A percentile compares a stretch with the other conserved stretches of the same genome.
Evolutionary conservation across 1,140 invertebrate species (phyloP).

Genomic region (Drosophila persimilis): DNA sequence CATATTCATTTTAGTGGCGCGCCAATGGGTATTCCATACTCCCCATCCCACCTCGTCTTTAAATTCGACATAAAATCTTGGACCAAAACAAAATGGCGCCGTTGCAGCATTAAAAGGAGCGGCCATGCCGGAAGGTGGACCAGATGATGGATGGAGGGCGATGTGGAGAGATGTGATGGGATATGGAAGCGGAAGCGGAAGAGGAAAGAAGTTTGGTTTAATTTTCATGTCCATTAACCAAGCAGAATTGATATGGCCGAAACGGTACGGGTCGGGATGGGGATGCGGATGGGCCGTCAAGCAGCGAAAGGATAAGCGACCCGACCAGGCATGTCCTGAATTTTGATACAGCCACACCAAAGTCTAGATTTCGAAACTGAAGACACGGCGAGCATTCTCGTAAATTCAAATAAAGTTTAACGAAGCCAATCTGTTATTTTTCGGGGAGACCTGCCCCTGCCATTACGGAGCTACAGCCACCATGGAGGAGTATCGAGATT

Average conservation of each 20-base stretch:
- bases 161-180: neutral
- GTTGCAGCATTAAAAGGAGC: slow-evolving; percentile 28
- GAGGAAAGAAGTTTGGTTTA: slow-evolving; percentile 45
- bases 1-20: slow-evolving; percentile 63
- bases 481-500: slow-evolving; percentile 12
- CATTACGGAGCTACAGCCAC: too few species aligned
- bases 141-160: slow-evolving; percentile 4
- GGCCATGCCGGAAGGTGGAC: slow-evolving; percentile 7
- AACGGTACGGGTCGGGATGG: too few species aligned
- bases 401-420: slow-evolving; percentile 80
- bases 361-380: slow-evolving; percentile 62
- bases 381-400: slow-evolving; percentile 51
- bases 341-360: slow-evolving; percentile 44
- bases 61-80: slow-evolving; percentile 37
- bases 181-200: neutral
- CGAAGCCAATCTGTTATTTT: slow-evolving; percentile 69
- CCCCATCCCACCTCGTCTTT: slow-evolving; percentile 1
- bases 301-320: slow-evolving; percentile 68
- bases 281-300: slow-evolving; percentile 20
- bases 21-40: slow-evolving; percentile 9
- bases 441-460: neutral
- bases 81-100: slow-evolving; percentile 59
- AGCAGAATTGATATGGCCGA: slow-evolving; percentile 64
- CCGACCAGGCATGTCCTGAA: slow-evolving; percentile 49
- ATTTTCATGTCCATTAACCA: slow-evolving; percentile 83